Base-by-base conservation (phyloP, 2,113 vertebrate genomes). In the Tautogolabrus adspersus region DNA sequence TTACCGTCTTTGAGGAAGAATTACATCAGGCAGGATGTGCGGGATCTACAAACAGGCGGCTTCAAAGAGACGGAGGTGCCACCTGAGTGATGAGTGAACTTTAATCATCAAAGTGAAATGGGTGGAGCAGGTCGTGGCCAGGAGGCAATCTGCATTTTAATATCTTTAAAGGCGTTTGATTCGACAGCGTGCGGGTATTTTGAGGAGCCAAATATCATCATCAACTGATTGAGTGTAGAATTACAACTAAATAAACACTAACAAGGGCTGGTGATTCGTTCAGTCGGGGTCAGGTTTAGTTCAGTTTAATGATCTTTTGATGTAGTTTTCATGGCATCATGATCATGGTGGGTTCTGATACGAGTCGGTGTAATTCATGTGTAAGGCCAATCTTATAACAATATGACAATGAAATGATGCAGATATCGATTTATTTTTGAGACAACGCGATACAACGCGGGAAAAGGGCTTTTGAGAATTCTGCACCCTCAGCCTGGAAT, bases 61-160 rank as follows among this genome's bases (percentile, higher is more conserved):
- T 87, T 84, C 82, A 87, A 87, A 87, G 82, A 52, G 42, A 47
- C 16, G 62, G 23, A 56, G 52, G 71, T 46, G 63, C 71, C 68
- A 79, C 82, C 71, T 84, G 63, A 59, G 72, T 70, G 71, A 84
- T 79, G 75, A 84, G 67, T 81, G 75, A 87, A 84, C 78, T 84
- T 78, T 68, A 68, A 75, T 51, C 81, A 72, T 84, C 85, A 83
- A 80, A 83, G 77, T 77, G 73, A 56, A 54, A 42, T 66, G 72
- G 79, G 74, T 72, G 75, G 75, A 82, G 75, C 52, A 38, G 30
- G 72, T 52, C 72, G 61, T 63, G 79, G 67, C 71, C 76, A 72
- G 52, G 70, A 66, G 69, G 60, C 5, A 78, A 78, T 78, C 54
- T 51, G 61, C 73, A 84, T 87, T 77, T 83, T 67, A 77, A 77